Percentiles rank a stretch among this genome's conserved stretches.
Evolutionary conservation across 2,797 vertebrate species (phyloP).

Genomic region (Catharus ustulatus): DNA sequence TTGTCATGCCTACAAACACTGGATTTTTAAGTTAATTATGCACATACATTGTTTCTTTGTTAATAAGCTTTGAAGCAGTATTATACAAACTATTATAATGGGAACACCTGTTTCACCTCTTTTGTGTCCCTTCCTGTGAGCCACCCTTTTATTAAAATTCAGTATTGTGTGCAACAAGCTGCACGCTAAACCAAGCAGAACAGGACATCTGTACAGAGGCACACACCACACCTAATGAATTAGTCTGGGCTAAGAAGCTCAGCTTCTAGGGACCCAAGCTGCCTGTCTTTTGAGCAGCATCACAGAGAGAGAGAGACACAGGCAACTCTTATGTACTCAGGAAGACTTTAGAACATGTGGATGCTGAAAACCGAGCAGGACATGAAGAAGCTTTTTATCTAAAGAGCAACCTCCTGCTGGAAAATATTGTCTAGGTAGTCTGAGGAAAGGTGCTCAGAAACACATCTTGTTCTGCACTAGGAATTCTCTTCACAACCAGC

Average conservation of each 20-base stretch:
- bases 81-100: conserved; percentile 22
- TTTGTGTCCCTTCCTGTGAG: conserved; percentile 2
- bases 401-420: background rate
- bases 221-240: conserved; percentile 24
- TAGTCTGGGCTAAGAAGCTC: conserved; percentile 5
- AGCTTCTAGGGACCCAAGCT: background rate
- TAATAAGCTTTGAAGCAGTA: background rate
- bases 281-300: background rate
- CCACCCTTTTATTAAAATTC: conserved; percentile 31
- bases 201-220: conserved; percentile 21
- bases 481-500: background rate
- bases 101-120: conserved; percentile 11
- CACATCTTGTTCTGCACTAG: background rate
- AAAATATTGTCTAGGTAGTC: background rate
- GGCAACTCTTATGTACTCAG: background rate
- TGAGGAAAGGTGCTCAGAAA: background rate
- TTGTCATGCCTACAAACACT: background rate
- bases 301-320: background rate
- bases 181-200: conserved; percentile 27
- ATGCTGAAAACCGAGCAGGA: background rate
- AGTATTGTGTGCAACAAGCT: background rate
- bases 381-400: background rate
- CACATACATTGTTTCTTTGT: background rate
- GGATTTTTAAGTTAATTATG: background rate
- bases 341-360: background rate